Percentiles rank a stretch among this genome's conserved stretches.
Conservation (phyloP, 1,140 invertebrate genomes). For the Acyrthosiphon pisum region DNA sequence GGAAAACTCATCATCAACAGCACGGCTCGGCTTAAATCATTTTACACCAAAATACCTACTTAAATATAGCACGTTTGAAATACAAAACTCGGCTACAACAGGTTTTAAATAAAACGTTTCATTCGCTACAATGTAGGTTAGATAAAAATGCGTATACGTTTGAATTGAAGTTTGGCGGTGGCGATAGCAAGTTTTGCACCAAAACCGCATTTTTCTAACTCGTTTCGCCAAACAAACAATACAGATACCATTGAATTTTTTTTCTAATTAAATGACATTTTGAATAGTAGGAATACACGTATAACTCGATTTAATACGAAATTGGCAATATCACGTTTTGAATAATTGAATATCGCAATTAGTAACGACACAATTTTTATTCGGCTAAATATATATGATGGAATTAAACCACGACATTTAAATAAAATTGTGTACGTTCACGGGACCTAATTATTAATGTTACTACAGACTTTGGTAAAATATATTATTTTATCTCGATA, state of each 20-base stretch:
- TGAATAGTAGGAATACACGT: neutral
- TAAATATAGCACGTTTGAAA: too few species aligned
- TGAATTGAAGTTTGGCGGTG: neutral
- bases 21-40: neutral
- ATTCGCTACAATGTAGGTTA: neutral
- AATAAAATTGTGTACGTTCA: neutral
- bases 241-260: neutral
- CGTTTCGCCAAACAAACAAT: neutral
- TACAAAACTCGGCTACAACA: too few species aligned
- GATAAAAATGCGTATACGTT: neutral
- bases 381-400: neutral
- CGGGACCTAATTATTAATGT: neutral
- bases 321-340: neutral
- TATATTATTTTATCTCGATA: neutral
- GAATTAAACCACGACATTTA: rapidly evolving
- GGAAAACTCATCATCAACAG: neutral
- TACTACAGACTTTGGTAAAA: neutral
- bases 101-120: neutral
- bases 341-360: neutral
- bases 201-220: neutral
- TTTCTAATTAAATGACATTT: neutral
- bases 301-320: neutral
- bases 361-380: neutral
- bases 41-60: neutral
- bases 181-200: neutral